Percentiles rank a stretch among this genome's conserved stretches.
These are phyloP conservation scores for Zele albiditarsus DNA, from an alignment of 2,888 invertebrate genomes.

Conservation along the genomic window DNA sequence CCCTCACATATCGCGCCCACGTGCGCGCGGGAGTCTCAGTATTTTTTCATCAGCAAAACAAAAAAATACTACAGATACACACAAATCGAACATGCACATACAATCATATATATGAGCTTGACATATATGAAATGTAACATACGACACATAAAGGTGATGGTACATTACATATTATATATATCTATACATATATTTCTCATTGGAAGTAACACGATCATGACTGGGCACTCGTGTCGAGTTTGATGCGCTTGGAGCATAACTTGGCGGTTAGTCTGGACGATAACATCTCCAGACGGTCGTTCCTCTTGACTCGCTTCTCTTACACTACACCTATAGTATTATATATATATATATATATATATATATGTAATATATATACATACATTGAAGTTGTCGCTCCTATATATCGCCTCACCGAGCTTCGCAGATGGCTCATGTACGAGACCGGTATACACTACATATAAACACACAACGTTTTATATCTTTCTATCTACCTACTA, in stretches of 20 bases:
- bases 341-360: not conserved
- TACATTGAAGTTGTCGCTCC: conserved; percentile 1
- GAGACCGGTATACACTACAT: not conserved
- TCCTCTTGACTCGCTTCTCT: conserved; percentile 48
- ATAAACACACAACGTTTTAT: not conserved
- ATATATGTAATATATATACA: not conserved
- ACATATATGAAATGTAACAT: conserved; percentile 1
- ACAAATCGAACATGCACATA: conserved; percentile 2
- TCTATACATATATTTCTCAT: conserved; percentile 10
- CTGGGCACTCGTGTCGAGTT: conserved; percentile 43
- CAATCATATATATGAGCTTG: not conserved
- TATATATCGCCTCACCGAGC: conserved; percentile 23
- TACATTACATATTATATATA: not conserved
- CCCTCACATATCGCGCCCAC: not conserved
- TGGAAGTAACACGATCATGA: conserved; percentile 42
- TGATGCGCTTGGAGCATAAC: conserved; percentile 55
- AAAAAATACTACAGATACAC: not conserved
- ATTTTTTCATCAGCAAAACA: not conserved
- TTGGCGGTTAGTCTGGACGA: conserved; percentile 49
- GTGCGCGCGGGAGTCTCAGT: not conserved
- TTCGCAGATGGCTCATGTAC: conserved; percentile 18
- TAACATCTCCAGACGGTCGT: conserved; percentile 57
- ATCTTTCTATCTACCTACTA: not conserved
- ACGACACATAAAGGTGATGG: conserved; percentile 19
- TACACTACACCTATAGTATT: not conserved